Base-by-base conservation (phyloP, 2,888 invertebrate genomes). In the Dryocosmus kuriphilus region DNA sequence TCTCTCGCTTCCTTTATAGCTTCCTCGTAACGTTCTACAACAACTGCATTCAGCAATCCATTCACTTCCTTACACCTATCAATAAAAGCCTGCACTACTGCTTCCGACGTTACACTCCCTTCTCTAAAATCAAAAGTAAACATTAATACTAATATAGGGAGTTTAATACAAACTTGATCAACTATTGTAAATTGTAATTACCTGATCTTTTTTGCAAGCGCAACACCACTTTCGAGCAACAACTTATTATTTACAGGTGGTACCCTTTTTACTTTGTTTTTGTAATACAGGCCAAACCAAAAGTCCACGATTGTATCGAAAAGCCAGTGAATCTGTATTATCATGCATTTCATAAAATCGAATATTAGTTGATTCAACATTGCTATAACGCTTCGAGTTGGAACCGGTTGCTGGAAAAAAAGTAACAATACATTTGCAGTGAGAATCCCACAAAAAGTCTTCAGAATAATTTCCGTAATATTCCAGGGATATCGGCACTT, bases 51-150 rank as follows among this genome's bases (percentile, higher is more conserved):
- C 61, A 98, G 86, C 19, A 95, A 89, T 0, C 94, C 93, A 90
- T 98, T 97, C 57, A 96, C 94, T 88, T 94, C 93, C 82, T 95
- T 94, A 71, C 97, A 97, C 84, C 98, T 93, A 71, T 96, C 94
- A 82, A 97, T 95, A 89, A 95, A 98, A 2, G 95, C 93, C 80
- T 92, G 92, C 0, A 97, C 96, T 24, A 97, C 93, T 80, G 95
- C 94, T 87, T 94, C 95, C 2, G 95, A 94, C 71, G 94, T 94
- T 11, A 97, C 82, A 87, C 95, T 92, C 74, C 93, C 93, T 27
- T 92, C 92, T 80, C 87, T 90, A 67, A 74, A 83, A 81, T 80
- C 80, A 62, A 27, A 57, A 76, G 14, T 75, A n/a, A 22, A 38
- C 8, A 4, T 30, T 55, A 65, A 65, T 65, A 27, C 14, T n/a